phyloP scores from a whole-genome alignment of 1,140 invertebrate species.

The Thaumatotibia leucotreta region DNA sequence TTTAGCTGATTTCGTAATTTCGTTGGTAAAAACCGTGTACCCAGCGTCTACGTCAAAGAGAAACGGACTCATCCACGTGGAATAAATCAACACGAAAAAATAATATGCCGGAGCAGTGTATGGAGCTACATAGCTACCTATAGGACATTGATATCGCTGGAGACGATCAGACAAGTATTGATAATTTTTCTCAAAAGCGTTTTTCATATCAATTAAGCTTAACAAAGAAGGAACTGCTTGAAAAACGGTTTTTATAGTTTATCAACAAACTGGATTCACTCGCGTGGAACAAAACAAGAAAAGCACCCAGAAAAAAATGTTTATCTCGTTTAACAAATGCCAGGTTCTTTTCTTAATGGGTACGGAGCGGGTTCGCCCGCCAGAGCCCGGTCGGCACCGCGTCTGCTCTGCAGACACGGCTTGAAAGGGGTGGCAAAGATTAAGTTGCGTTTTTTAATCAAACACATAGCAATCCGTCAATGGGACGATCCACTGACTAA shows the following conservation, averaged over 20 bases:
- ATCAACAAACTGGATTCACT: not conserved
- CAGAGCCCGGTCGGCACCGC: not conserved
- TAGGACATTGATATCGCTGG: not conserved
- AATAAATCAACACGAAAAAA: slow-evolving; percentile 47
- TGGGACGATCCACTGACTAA: slow-evolving; percentile 65
- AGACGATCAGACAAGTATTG: not conserved
- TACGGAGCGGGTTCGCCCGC: slow-evolving; percentile 15
- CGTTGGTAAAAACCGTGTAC: slow-evolving; percentile 31
- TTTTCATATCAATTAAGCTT: no score
- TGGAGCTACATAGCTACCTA: no score
- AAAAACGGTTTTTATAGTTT: not conserved
- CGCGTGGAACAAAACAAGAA: not conserved
- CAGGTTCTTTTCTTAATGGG: not conserved
- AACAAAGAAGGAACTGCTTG: no score
- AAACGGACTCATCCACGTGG: slow-evolving; percentile 39
- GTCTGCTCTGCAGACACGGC: slow-evolving; percentile 22
- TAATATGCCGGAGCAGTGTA: slow-evolving; percentile 43
- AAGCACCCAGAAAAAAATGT: not conserved
- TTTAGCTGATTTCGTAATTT: slow-evolving; percentile 13
- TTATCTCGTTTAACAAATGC: not conserved
- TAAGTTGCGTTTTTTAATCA: slow-evolving; percentile 69
- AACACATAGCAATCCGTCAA: slow-evolving; percentile 72
- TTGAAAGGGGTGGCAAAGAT: slow-evolving; percentile 40
- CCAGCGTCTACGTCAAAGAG: slow-evolving; percentile 36
- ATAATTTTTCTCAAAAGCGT: not conserved